Evolutionary conservation across 2,888 invertebrate species (phyloP).

Genomic region (Polydrusus pterygomalis): DNA sequence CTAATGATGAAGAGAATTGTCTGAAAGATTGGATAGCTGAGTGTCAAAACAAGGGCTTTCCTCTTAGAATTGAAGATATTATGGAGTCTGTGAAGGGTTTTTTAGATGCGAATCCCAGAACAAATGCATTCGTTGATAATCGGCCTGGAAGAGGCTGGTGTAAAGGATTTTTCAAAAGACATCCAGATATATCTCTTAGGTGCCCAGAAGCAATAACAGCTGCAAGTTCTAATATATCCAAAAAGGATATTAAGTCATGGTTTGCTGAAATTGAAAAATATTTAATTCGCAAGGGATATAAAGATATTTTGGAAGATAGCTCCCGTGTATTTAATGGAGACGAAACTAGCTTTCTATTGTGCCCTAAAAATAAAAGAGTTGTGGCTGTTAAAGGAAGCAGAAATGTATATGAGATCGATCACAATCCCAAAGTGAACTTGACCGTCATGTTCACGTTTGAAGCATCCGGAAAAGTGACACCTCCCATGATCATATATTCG

Average conservation of each 20-base stretch:
- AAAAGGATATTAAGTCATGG: conserved; percentile 60
- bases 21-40: conserved; percentile 7
- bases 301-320: conserved; percentile 58
- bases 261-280: conserved; percentile 57
- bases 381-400: conserved; percentile 8
- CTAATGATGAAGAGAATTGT: background rate
- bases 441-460: conserved; percentile 67
- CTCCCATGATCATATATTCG: conserved; percentile 61
- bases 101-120: conserved; percentile 49
- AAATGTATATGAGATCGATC: conserved; percentile 31
- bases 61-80: conserved; percentile 9
- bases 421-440: conserved; percentile 55
- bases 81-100: conserved; percentile 30
- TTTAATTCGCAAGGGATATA: conserved; percentile 49
- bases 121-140: conserved; percentile 54
- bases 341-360: conserved; percentile 62
- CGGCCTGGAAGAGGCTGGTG: conserved; percentile 58
- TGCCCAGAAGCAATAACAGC: conserved; percentile 61
- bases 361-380: conserved; percentile 58
- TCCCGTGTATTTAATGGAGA: conserved; percentile 63
- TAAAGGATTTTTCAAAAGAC: conserved; percentile 58
- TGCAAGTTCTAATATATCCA: conserved; percentile 58
- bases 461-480: background rate
- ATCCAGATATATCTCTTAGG: conserved; percentile 58
- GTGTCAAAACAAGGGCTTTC: conserved; percentile 18